A percentile compares a stretch with the other conserved stretches of the same genome.
Conservation (phyloP, 2,113 vertebrate genomes). For the Sigmodon hispidus region DNA sequence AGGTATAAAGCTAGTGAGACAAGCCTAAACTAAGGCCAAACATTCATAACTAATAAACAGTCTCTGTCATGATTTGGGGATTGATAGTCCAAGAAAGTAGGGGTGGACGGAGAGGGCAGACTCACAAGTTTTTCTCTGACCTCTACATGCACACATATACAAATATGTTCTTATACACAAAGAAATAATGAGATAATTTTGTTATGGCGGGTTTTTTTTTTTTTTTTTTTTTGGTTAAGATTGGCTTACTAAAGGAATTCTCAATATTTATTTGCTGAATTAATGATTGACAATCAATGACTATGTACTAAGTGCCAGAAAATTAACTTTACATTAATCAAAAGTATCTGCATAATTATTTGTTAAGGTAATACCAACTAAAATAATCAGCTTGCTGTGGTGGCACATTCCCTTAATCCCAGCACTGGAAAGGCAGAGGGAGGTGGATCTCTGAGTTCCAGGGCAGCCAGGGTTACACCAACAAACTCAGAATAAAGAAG, state of each 20-base stretch:
- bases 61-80: not conserved
- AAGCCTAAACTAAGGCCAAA: not conserved
- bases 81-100: not conserved
- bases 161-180: not conserved
- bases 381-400: not conserved
- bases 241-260: not conserved
- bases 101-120: not conserved
- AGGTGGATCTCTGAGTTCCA: not conserved
- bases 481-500: not conserved
- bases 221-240: not conserved
- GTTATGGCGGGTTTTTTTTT: no score
- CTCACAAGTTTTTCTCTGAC: not conserved
- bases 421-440: not conserved
- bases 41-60: not conserved
- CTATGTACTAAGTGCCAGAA: not conserved
- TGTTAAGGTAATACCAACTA: not conserved
- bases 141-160: not conserved
- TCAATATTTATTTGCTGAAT: slow-evolving; percentile 19
- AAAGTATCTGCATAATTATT: not conserved
- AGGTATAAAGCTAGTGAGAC: not conserved
- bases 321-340: not conserved
- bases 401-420: not conserved
- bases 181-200: slow-evolving; percentile 21
- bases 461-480: not conserved
- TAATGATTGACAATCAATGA: slow-evolving; percentile 24